Percentiles rank a stretch among this genome's conserved stretches.
Evolutionary conservation across 2,888 invertebrate species (phyloP).

Genomic region (Coelinius sp.): DNA sequence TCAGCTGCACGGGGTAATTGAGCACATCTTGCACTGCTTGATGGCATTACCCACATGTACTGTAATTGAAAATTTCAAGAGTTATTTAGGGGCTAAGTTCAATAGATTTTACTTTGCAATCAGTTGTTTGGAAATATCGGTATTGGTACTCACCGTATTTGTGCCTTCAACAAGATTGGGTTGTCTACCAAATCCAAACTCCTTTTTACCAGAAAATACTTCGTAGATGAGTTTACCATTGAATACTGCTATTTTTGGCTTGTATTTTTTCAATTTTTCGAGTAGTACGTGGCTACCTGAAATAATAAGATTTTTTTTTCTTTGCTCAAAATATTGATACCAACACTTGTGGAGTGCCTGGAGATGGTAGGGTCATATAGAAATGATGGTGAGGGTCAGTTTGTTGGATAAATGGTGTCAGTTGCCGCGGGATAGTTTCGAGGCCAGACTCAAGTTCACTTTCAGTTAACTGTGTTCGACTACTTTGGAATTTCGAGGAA

Average conservation of each 20-base stretch:
- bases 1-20: conserved; percentile 97
- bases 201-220: conserved; percentile 96
- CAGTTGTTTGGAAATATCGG: neutral
- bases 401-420: conserved; percentile 32
- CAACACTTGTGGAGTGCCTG: too few species aligned
- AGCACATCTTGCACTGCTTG: conserved; percentile 96
- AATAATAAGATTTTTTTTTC: conserved; percentile 42
- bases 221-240: conserved; percentile 99
- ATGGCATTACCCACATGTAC: conserved; percentile 99
- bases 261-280: conserved; percentile 91
- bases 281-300: conserved; percentile 84
- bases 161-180: conserved; percentile 94
- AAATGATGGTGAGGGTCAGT: conserved; percentile 17
- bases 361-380: neutral
- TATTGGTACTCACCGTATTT: conserved; percentile 90
- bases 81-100: too few species aligned
- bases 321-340: too few species aligned
- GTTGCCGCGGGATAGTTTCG: conserved; percentile 34
- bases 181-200: conserved; percentile 96
- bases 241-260: conserved; percentile 97
- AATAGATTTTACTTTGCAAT: neutral
- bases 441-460: conserved; percentile 30
- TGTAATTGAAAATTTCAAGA: conserved; percentile 71
- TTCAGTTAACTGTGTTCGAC: conserved; percentile 17
- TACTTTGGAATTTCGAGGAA: conserved; percentile 13